Evolutionary conservation across 2,888 invertebrate species (phyloP), one percentile per base, ranked within the genome.

Genomic region (Lordiphosa fenestrarum): DNA sequence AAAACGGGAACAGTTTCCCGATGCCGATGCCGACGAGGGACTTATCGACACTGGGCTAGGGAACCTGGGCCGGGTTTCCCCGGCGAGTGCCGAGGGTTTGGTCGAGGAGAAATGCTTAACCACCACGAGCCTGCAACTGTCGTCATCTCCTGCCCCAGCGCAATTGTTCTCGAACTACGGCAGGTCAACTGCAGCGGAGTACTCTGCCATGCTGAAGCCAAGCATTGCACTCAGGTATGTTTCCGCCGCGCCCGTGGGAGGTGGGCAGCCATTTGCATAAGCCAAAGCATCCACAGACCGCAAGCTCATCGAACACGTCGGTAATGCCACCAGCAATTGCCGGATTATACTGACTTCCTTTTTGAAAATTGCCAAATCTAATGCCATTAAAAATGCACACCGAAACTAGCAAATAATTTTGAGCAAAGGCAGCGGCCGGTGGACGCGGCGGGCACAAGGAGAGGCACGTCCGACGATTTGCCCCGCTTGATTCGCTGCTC

Each of bases 341-440:
- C 49, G 38, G 49, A 62, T 64, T 63, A 60, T 47, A 13, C 13
- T 47, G 36, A 39, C 44, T 66, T 72, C 66, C 69, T 63, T 30
- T 69, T 69, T 48, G 47, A 44, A 60, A 66, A 59, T 66, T 59
- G 33, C 19, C 50, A 42, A 57, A 60, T 46, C 48, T 47, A 55
- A 71, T 50, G 41, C 44, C 50, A 69, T 71, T 69, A 62, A 59
- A 69, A 62, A 57, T 62, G 44, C 44, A 71, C 66, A 50, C 40
- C 47, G 40, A 58, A 69, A 59, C 66, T 71, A 59, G 35, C 53
- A 52, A 61, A 69, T 49, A 37, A 56, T 42, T 61, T 66, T 6
- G 23, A 13, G 23, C 25, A 21, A 44, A 36, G 33, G 12, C 10
- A 6, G 30, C 33, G n/a, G n/a, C n/a, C n/a, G n/a, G n/a, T n/a